A percentile compares a stretch with the other conserved stretches of the same genome.
Conservation (phyloP, 2,113 vertebrate genomes). For the Pelecanus crispus region DNA sequence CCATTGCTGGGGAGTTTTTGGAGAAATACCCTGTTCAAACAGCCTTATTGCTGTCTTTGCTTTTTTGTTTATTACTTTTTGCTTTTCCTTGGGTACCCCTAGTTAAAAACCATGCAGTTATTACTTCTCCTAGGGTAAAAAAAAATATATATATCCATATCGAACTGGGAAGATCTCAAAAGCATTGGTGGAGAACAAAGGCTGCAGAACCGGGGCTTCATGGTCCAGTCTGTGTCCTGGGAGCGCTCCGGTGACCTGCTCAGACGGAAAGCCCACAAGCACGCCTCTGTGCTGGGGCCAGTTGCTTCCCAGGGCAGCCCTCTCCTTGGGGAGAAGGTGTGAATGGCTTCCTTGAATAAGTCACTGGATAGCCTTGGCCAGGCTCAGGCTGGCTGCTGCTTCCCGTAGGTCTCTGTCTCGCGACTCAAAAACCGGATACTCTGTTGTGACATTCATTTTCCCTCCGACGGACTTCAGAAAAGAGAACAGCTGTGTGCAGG, state of each 20-base stretch:
- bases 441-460: slow-evolving; percentile 42
- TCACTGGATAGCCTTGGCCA: slow-evolving; percentile 58
- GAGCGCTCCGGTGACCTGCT: not conserved
- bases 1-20: not conserved
- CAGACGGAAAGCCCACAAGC: slow-evolving; percentile 21
- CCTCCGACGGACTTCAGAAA: not conserved
- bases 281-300: slow-evolving; percentile 23
- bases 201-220: not conserved
- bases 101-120: not conserved
- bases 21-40: not conserved
- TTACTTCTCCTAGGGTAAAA: not conserved
- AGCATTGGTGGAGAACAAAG: slow-evolving; percentile 1
- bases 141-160: no score
- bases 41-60: not conserved
- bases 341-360: slow-evolving; percentile 56
- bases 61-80: not conserved
- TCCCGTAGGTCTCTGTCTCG: not conserved
- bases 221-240: not conserved
- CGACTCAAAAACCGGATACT: slow-evolving; percentile 34
- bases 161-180: not conserved
- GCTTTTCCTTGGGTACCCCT: not conserved
- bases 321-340: slow-evolving; percentile 66
- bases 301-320: not conserved
- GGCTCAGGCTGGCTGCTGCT: not conserved
- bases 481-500: not conserved